Evolutionary conservation across 2,113 vertebrate genomes (phyloP).

Genomic region (Cephalopterus ornatus): DNA sequence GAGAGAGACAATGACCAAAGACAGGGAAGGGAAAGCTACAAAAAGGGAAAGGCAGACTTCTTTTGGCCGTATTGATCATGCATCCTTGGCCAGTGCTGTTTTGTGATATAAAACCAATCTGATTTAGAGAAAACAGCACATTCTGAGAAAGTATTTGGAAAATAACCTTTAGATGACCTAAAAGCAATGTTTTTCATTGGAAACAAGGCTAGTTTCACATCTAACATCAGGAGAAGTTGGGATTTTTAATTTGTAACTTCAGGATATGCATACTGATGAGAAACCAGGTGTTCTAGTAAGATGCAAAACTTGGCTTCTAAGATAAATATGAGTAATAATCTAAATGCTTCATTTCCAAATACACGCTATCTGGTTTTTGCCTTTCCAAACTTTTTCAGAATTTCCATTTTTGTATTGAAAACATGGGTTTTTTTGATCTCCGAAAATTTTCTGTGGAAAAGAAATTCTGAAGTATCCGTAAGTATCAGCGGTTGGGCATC

Average conservation of each 20-base stretch:
- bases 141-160: not conserved
- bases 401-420: not conserved
- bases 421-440: accelerated
- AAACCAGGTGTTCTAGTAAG: not conserved
- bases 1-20: not conserved
- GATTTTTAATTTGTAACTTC: not conserved
- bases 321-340: not conserved
- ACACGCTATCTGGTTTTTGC: not conserved
- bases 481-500: not conserved
- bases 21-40: not conserved
- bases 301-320: not conserved
- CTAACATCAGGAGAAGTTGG: not conserved
- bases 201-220: not conserved
- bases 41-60: not conserved
- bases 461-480: not conserved
- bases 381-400: not conserved
- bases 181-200: not conserved
- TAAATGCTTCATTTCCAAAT: not conserved
- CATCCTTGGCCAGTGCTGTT: not conserved
- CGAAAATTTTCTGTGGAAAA: not conserved
- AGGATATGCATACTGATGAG: not conserved
- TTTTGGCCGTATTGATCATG: not conserved
- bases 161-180: not conserved
- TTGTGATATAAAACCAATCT: accelerated
- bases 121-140: not conserved